phyloP scores from a whole-genome alignment of 2,113 vertebrate genomes.

The Taxidea taxus region DNA sequence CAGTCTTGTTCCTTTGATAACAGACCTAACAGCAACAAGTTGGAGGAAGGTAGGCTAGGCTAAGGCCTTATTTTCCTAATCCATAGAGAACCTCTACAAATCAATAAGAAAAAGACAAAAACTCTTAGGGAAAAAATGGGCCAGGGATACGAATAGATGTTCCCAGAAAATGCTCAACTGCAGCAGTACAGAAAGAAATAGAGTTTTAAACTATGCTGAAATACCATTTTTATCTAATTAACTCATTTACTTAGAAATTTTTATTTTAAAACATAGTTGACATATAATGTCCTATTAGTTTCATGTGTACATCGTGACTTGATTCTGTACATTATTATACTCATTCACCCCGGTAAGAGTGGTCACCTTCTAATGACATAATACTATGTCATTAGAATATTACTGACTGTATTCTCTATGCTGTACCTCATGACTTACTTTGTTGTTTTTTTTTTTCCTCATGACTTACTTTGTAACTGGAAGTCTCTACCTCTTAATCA shows the following conservation, averaged over 20 bases:
- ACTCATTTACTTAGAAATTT: neutral
- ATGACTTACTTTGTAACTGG: neutral
- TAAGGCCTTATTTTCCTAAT: neutral
- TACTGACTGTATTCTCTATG: neutral
- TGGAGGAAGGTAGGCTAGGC: neutral
- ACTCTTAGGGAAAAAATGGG: neutral
- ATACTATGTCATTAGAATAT: neutral
- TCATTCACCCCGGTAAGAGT: neutral
- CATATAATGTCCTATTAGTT: neutral
- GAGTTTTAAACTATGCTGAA: neutral
- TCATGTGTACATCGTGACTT: neutral
- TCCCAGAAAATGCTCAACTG: neutral
- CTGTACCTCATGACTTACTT: neutral
- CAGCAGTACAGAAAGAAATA: neutral
- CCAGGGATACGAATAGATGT: neutral
- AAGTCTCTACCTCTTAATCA: neutral
- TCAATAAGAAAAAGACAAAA: neutral
- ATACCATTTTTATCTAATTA: neutral
- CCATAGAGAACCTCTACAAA: neutral
- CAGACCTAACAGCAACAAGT: no score
- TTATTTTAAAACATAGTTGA: neutral
- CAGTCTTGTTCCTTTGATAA: no score
- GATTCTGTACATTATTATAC: neutral
- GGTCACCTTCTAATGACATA: neutral
- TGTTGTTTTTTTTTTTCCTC: no score